phyloP scores from a whole-genome alignment of 2,888 invertebrate species.

The Cremastinae sp. region DNA sequence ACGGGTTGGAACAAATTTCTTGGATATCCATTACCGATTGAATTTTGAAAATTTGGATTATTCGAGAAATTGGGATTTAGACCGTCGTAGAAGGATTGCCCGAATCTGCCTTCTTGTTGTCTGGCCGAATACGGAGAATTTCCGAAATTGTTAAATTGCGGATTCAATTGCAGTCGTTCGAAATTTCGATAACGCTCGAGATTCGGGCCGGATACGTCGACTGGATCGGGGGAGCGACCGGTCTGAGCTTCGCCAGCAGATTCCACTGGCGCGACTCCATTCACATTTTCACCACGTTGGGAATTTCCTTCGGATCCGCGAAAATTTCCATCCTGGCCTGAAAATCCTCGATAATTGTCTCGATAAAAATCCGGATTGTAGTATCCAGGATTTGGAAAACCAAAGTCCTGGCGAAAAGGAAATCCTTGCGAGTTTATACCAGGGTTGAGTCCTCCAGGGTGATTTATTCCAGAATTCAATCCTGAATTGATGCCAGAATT shows the following conservation, averaged over 20 bases:
- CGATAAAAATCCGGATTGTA: constrained; percentile 57
- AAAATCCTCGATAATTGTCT: constrained; percentile 49
- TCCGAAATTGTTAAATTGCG: constrained; percentile 24
- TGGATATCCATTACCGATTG: constrained; percentile 40
- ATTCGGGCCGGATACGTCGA: constrained; percentile 45
- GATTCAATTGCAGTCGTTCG: constrained; percentile 55
- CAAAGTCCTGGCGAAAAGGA: constrained; percentile 33
- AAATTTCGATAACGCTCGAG: constrained; percentile 59
- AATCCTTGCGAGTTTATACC: constrained; percentile 44
- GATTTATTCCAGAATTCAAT: too few relatives aligned
- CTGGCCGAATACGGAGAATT: constrained; percentile 50
- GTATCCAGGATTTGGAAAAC: constrained; percentile 47
- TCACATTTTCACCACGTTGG: constrained; percentile 39
- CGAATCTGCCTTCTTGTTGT: constrained; percentile 39
- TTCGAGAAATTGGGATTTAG: constrained; percentile 32
- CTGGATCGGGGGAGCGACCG: constrained; percentile 50
- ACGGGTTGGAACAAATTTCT: constrained; percentile 38
- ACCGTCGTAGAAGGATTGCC: constrained; percentile 27
- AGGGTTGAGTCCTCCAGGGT: constrained; percentile 6
- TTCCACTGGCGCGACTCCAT: constrained; percentile 53
- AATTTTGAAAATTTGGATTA: constrained; percentile 55
- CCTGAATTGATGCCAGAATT: too few relatives aligned
- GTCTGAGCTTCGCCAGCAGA: constrained; percentile 37
- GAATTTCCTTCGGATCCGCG: constrained; percentile 26
- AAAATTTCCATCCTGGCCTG: constrained; percentile 4